A percentile compares a stretch with the other conserved stretches of the same genome.
Conservation (phyloP, 2,113 vertebrate species). For the Clupea harengus region DNA sequence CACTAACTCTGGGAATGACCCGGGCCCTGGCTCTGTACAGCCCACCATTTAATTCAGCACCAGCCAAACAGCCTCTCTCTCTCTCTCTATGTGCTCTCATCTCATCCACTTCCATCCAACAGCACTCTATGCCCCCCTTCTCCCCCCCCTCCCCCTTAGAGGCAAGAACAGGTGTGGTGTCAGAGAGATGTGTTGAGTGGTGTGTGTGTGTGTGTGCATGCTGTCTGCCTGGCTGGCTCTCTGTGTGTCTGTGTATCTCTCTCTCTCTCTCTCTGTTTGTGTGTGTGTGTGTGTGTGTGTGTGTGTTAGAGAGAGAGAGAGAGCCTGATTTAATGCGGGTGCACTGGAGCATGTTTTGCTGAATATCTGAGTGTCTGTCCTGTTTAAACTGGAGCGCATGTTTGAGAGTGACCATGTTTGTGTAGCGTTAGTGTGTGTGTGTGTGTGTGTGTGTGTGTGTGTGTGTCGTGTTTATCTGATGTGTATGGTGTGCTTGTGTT, state of each 20-base stretch:
- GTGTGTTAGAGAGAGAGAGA: neutral
- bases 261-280: too few species aligned
- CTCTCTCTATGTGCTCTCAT: neutral
- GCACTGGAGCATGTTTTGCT: neutral
- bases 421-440: neutral
- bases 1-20: conserved; percentile 41
- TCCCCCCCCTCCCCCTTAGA: too few species aligned
- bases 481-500: neutral
- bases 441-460: neutral
- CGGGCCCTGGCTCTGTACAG: conserved; percentile 35
- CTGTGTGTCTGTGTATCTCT: neutral
- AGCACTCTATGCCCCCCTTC: neutral
- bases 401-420: neutral
- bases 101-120: neutral
- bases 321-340: neutral
- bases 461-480: neutral
- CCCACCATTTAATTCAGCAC: neutral
- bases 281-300: neutral
- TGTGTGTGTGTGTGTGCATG: conserved; percentile 5
- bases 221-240: conserved; percentile 3
- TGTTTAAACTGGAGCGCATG: neutral
- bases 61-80: neutral
- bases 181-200: too few species aligned
- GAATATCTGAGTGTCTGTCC: conserved; percentile 2
- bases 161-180: neutral